Conservation (phyloP, 2,797 vertebrate species). For the Phalanger gymnotis region DNA sequence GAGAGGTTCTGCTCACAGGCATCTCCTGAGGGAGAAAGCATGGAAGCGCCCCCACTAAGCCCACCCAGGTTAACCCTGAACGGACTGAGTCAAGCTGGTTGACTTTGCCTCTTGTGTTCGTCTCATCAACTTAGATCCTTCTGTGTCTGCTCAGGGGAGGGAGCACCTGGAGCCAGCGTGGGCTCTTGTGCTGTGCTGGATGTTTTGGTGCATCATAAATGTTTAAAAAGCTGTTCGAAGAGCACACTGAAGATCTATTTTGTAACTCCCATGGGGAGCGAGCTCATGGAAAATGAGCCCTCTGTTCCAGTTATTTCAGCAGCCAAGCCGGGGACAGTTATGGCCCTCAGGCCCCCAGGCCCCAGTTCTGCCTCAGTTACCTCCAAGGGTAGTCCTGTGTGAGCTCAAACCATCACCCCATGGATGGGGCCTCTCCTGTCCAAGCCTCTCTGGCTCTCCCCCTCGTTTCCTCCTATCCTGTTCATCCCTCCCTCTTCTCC, state of each 20-base stretch:
- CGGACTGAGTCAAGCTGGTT: neutral
- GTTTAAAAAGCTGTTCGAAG: neutral
- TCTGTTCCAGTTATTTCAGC: neutral
- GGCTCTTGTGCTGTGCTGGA: neutral
- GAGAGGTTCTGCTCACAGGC: too few species aligned
- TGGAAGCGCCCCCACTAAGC: neutral
- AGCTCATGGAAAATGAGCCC: neutral
- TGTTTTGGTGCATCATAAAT: neutral
- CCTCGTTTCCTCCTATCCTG: neutral
- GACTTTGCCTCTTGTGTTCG: constrained; percentile 3
- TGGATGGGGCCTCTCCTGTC: neutral
- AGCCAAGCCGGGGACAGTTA: too few species aligned
- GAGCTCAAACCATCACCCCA: neutral
- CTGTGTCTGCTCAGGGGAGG: neutral
- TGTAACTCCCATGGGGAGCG: neutral
- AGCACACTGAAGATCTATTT: neutral
- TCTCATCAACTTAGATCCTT: constrained; percentile 2
- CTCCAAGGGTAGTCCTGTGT: neutral
- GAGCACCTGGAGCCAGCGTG: rapidly evolving
- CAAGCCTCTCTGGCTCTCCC: neutral
- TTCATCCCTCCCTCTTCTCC: neutral
- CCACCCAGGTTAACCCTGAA: neutral
- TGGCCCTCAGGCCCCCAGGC: neutral
- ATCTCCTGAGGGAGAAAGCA: neutral
- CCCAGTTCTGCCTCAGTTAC: neutral